Conservation (phyloP, 2,888 invertebrate genomes). For the Troides aeacus region DNA sequence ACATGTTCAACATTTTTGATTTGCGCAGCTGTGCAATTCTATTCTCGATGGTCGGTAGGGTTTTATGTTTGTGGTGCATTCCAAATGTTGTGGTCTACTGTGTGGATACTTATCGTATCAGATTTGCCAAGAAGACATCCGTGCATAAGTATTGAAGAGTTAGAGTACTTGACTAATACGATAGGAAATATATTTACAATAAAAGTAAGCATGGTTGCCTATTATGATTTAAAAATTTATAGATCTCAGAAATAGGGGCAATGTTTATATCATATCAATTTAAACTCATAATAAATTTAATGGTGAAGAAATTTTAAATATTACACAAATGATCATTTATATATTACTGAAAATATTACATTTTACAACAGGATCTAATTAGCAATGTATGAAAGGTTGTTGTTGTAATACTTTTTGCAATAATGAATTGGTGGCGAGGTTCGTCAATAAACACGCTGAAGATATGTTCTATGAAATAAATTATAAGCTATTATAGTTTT, state of each 20-base stretch:
- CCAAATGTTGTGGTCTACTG: constrained; percentile 73
- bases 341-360: background rate
- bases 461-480: too few relatives aligned
- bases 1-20: constrained; percentile 84
- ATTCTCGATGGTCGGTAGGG: constrained; percentile 82
- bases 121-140: constrained; percentile 82
- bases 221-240: too few relatives aligned
- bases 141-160: constrained; percentile 81
- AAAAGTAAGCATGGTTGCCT: constrained; percentile 47
- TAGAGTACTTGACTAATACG: constrained; percentile 79
- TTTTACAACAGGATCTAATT: background rate
- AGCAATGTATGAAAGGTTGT: background rate
- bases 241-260: too few relatives aligned
- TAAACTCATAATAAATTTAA: too few relatives aligned
- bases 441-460: too few relatives aligned
- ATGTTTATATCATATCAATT: too few relatives aligned
- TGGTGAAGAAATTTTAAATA: too few relatives aligned
- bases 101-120: constrained; percentile 80
- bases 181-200: constrained; percentile 73
- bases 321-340: too few relatives aligned
- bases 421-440: too few relatives aligned
- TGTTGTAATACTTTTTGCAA: background rate
- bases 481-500: too few relatives aligned
- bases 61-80: constrained; percentile 82
- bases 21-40: constrained; percentile 81